phyloP scores from a whole-genome alignment of 35 echinoderm and acorn worm genomes.

The Lytechinus variegatus region DNA sequence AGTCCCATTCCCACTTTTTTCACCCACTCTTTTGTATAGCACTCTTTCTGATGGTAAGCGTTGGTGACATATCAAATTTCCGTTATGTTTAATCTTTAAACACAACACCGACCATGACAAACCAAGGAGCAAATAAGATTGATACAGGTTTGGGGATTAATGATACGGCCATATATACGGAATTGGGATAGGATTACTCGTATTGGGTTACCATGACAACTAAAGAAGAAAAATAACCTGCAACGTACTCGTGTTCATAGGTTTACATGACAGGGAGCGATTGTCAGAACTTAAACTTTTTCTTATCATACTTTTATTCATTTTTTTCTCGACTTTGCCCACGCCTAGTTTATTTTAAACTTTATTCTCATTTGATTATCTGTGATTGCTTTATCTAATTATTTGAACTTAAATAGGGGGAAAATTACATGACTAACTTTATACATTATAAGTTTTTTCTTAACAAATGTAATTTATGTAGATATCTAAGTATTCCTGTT shows the following conservation, averaged over 20 bases:
- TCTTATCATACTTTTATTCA: not conserved
- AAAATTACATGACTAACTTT: too few relatives aligned
- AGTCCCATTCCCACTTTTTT: not conserved
- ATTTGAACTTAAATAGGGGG: too few relatives aligned
- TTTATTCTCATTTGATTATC: not conserved
- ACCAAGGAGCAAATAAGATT: conserved; percentile 11
- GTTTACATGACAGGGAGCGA: not conserved
- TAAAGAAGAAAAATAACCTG: not conserved
- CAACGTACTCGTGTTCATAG: not conserved
- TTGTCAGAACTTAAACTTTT: not conserved
- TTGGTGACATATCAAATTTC: not conserved
- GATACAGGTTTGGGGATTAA: not conserved
- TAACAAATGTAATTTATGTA: too few relatives aligned
- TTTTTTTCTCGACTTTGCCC: not conserved
- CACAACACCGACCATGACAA: not conserved
- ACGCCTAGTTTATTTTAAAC: not conserved
- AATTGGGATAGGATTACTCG: not conserved
- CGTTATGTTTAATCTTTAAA: conserved; percentile 1
- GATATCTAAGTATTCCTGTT: too few relatives aligned
- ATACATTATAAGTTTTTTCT: too few relatives aligned
- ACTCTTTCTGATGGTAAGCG: not conserved
- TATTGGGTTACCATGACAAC: not conserved
- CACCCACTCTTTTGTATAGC: not conserved
- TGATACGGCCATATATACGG: not conserved
- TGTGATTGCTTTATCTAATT: not conserved